phyloP scores from a whole-genome alignment of 2,888 invertebrate genomes.

The Fragum fragum region DNA sequence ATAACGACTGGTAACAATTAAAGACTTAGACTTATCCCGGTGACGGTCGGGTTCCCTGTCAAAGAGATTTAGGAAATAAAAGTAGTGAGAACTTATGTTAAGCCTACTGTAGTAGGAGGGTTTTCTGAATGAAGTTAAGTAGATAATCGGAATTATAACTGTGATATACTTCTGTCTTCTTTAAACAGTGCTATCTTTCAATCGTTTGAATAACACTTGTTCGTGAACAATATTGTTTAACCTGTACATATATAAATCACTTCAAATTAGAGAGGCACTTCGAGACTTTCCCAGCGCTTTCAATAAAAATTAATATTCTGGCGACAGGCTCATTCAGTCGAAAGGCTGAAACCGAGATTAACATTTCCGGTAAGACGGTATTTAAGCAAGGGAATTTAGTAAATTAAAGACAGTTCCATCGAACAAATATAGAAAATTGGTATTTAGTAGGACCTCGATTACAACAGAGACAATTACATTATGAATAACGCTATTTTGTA shows the following conservation, averaged over 20 bases:
- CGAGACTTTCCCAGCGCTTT: too few relatives aligned
- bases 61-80: slow-evolving; percentile 15
- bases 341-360: too few relatives aligned
- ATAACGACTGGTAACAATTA: slow-evolving; percentile 23
- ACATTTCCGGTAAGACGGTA: too few relatives aligned
- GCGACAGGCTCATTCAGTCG: too few relatives aligned
- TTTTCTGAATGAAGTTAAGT: slow-evolving; percentile 10
- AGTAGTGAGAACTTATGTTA: background rate
- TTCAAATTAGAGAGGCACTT: background rate
- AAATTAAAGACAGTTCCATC: too few relatives aligned
- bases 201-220: slow-evolving; percentile 6
- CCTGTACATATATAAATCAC: background rate
- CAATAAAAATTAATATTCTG: too few relatives aligned
- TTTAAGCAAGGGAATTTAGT: too few relatives aligned
- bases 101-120: background rate
- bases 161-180: slow-evolving; percentile 13
- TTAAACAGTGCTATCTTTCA: background rate
- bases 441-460: too few relatives aligned
- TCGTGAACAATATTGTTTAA: background rate
- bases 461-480: too few relatives aligned
- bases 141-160: slow-evolving; percentile 25
- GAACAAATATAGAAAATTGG: too few relatives aligned
- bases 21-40: slow-evolving; percentile 28
- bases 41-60: slow-evolving; percentile 18
- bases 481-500: too few relatives aligned